Evolutionary conservation across 2,888 invertebrate species (phyloP).

Genomic region (Erpobdella octoculata): DNA sequence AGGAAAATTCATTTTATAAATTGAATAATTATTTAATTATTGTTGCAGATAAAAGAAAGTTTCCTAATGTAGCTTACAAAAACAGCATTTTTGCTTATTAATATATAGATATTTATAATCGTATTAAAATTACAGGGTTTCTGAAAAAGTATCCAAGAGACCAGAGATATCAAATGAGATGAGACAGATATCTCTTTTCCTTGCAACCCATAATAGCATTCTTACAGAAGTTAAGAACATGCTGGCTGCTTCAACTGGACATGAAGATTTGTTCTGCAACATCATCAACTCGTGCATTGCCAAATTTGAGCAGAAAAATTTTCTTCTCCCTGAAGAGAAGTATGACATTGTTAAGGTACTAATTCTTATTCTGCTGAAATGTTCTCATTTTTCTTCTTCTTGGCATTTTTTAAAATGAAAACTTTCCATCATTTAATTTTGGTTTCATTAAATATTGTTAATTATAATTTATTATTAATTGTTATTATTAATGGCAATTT

Average conservation of each 20-base stretch:
- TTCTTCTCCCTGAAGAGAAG: conserved; percentile 85
- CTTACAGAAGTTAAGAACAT: conserved; percentile 80
- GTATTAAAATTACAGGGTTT: too few relatives aligned
- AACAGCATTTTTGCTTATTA: too few relatives aligned
- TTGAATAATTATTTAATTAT: too few relatives aligned
- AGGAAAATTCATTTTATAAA: too few relatives aligned
- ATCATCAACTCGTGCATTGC: conserved; percentile 90
- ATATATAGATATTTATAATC: too few relatives aligned
- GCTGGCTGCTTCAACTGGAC: conserved; percentile 55
- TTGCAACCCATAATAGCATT: conserved; percentile 94
- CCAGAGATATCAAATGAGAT: conserved; percentile 74
- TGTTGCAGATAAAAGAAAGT: too few relatives aligned
- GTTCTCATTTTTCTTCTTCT: background rate
- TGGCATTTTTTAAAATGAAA: background rate
- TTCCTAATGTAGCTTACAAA: too few relatives aligned
- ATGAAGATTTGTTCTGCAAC: conserved; percentile 85
- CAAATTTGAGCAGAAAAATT: conserved; percentile 92
- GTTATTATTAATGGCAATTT: background rate
- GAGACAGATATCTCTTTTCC: conserved; percentile 93
- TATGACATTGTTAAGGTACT: conserved; percentile 55
- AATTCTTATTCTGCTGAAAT: background rate
- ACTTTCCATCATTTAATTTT: too few relatives aligned
- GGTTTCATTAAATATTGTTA: too few relatives aligned
- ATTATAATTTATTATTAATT: background rate
- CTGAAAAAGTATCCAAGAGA: background rate